These are phyloP conservation scores for Sylvia atricapilla DNA, from an alignment of 2,113 vertebrate species.

Conservation along the genomic window DNA sequence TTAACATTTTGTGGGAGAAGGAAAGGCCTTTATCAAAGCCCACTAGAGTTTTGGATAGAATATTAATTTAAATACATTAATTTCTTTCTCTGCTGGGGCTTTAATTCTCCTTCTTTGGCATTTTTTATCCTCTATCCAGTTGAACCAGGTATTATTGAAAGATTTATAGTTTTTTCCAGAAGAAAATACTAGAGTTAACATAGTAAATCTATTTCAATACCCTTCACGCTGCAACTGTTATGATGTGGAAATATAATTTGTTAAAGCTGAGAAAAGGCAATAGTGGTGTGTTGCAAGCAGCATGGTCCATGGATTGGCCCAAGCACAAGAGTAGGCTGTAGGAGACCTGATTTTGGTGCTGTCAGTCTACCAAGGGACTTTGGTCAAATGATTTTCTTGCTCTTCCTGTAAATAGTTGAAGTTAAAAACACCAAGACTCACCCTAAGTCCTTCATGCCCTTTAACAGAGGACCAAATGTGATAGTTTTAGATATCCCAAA, in stretches of 20 bases:
- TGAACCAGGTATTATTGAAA: not conserved
- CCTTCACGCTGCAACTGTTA: not conserved
- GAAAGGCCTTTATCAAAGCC: not conserved
- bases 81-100: not conserved
- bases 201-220: not conserved
- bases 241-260: not conserved
- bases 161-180: not conserved
- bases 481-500: not conserved
- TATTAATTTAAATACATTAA: not conserved
- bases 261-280: not conserved
- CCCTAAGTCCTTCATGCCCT: not conserved
- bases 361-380: not conserved
- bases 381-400: not conserved
- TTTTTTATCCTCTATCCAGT: not conserved
- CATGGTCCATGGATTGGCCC: not conserved
- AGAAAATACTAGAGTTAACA: not conserved
- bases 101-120: not conserved
- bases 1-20: not conserved
- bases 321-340: not conserved
- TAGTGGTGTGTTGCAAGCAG: not conserved
- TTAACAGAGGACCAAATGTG: not conserved
- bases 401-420: not conserved
- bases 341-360: not conserved
- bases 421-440: not conserved
- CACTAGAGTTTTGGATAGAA: not conserved